Percentiles rank a stretch among this genome's conserved stretches.
Evolutionary conservation across 2,888 invertebrate genomes (phyloP).

Genomic region (Chrysomela aeneicollis): DNA sequence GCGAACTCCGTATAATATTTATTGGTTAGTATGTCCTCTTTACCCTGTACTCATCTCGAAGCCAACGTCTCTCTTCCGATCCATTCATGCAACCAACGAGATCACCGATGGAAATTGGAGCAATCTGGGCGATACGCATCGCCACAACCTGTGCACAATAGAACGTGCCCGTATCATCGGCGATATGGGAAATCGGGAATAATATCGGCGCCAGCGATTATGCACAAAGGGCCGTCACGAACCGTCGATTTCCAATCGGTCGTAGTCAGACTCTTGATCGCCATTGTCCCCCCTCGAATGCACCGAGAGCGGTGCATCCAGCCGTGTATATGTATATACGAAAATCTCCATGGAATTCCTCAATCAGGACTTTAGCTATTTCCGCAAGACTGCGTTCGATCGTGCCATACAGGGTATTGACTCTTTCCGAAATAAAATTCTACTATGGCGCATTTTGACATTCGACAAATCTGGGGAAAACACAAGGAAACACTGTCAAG

Average conservation of each 20-base stretch:
- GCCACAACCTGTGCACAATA: background rate
- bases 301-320: background rate
- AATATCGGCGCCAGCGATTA: constrained; percentile 31
- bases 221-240: constrained; percentile 35
- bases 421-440: too few species aligned
- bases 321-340: background rate
- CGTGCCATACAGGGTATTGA: background rate
- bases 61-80: too few species aligned
- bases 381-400: background rate
- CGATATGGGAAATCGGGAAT: constrained; percentile 9
- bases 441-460: too few species aligned
- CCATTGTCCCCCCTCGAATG: constrained; percentile 23
- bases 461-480: too few species aligned
- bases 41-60: too few species aligned
- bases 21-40: background rate
- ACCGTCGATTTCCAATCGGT: constrained; percentile 40
- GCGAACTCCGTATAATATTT: too few species aligned
- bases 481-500: too few species aligned
- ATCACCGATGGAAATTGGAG: background rate
- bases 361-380: background rate
- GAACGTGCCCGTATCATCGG: background rate
- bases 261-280: constrained; percentile 33
- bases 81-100: background rate
- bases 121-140: too few species aligned
- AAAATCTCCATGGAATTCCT: background rate